phyloP scores from a whole-genome alignment of 2,113 vertebrate species.

The Arothron firmamentum region DNA sequence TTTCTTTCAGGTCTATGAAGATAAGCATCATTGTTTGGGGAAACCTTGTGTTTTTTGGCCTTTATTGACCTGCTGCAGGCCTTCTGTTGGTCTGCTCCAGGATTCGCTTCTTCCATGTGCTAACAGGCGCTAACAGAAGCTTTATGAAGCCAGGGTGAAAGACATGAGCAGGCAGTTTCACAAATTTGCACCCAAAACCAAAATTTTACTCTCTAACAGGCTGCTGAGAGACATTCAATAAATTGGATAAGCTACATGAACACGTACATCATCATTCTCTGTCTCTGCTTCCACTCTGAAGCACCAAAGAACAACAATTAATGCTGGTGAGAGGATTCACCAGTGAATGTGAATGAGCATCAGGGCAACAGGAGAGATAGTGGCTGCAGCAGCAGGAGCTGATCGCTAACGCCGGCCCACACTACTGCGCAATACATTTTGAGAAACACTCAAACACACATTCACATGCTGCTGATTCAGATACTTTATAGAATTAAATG shows the following conservation, averaged over 20 bases:
- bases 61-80: too few species aligned
- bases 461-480: slow-evolving; percentile 15
- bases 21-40: too few species aligned
- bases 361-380: slow-evolving; percentile 48
- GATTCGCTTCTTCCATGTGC: too few species aligned
- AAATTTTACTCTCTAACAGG: slow-evolving; percentile 1
- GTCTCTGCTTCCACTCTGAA: slow-evolving; percentile 24
- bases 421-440: slow-evolving; percentile 8
- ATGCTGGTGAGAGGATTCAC: slow-evolving; percentile 39
- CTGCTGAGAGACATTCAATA: slow-evolving; percentile 13
- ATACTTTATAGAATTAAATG: slow-evolving; percentile 18
- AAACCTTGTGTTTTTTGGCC: too few species aligned
- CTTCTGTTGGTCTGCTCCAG: too few species aligned
- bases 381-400: slow-evolving; percentile 42
- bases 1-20: too few species aligned
- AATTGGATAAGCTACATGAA: slow-evolving; percentile 32
- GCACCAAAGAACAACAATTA: slow-evolving; percentile 51
- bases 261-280: slow-evolving; percentile 19
- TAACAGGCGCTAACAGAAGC: too few species aligned
- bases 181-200: too few species aligned
- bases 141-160: neutral
- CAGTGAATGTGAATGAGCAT: slow-evolving; percentile 28
- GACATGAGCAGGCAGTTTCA: too few species aligned
- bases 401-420: slow-evolving; percentile 45
- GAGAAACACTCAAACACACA: neutral